Evolutionary conservation across 2,888 invertebrate species (phyloP).

Genomic region (Phragmatobia fuliginosa): DNA sequence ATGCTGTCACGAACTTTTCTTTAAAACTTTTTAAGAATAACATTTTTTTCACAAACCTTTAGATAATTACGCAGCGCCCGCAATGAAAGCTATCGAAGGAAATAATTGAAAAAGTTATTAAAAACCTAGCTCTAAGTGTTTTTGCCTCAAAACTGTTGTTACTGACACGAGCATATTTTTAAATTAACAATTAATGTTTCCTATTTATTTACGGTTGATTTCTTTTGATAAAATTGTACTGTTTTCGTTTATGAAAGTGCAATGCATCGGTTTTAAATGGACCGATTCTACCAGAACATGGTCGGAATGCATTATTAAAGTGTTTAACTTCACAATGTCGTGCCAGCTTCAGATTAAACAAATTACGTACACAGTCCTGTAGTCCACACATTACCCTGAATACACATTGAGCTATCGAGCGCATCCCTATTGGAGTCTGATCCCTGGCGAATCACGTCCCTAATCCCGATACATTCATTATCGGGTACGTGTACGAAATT

Average conservation of each 20-base stretch:
- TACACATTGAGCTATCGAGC: conserved; percentile 20
- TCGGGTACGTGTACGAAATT: conserved; percentile 7
- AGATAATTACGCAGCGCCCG: too few relatives aligned
- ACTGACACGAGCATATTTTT: neutral
- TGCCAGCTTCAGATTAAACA: neutral
- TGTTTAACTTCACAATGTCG: neutral
- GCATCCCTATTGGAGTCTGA: conserved; percentile 14
- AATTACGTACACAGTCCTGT: neutral
- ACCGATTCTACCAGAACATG: too few relatives aligned
- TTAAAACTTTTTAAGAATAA: too few relatives aligned
- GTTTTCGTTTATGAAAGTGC: too few relatives aligned
- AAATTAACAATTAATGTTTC: neutral
- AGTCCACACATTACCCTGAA: neutral
- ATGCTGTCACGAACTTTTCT: too few relatives aligned
- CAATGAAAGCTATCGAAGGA: too few relatives aligned
- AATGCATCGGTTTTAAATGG: too few relatives aligned
- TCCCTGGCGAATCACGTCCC: conserved; percentile 22
- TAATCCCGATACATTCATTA: conserved; percentile 16
- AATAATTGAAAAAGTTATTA: neutral
- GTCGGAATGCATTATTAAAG: neutral
- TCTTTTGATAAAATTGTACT: too few relatives aligned
- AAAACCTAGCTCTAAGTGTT: neutral
- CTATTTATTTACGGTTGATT: neutral
- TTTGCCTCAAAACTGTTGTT: neutral
- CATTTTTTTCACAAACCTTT: too few relatives aligned